A percentile compares a stretch with the other conserved stretches of the same genome.
Evolutionary conservation across 1,140 invertebrate genomes (phyloP).

Genomic region (Ips typographus): DNA sequence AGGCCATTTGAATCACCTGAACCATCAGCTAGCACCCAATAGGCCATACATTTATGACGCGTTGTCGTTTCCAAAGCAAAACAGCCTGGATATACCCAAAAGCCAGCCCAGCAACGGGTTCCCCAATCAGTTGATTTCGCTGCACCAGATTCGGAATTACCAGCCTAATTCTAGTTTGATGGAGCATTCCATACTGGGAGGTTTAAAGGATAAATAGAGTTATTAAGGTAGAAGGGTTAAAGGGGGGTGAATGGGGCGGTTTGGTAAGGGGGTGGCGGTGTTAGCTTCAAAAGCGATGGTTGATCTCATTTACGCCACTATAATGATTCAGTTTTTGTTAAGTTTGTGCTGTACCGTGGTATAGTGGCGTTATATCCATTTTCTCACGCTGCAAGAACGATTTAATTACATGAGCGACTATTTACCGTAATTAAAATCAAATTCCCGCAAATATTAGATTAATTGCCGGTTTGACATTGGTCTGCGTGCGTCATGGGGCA

Average conservation of each 20-base stretch:
- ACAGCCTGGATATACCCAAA: slow-evolving; percentile 53
- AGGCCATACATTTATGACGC: slow-evolving; percentile 91
- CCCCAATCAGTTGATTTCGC: slow-evolving; percentile 92
- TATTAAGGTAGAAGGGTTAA: slow-evolving; percentile 4
- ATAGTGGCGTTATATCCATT: slow-evolving; percentile 11
- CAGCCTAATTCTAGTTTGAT: slow-evolving; percentile 71
- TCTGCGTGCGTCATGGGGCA: slow-evolving; percentile 7
- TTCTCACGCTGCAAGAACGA: slow-evolving; percentile 29
- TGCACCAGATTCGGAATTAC: slow-evolving; percentile 96
- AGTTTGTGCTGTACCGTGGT: background rate
- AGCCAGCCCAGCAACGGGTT: slow-evolving; percentile 68
- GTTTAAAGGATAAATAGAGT: slow-evolving; percentile 58
- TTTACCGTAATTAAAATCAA: slow-evolving; percentile 31
- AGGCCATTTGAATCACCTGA: slow-evolving; percentile 70
- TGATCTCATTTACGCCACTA: slow-evolving; percentile 25
- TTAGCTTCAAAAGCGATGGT: slow-evolving; percentile 11
- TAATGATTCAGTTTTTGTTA: no score
- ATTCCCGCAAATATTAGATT: slow-evolving; percentile 28
- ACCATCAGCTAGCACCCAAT: slow-evolving; percentile 71
- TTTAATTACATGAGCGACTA: slow-evolving; percentile 15
- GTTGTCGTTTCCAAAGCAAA: slow-evolving; percentile 75
- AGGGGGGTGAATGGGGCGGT: slow-evolving; percentile 4
- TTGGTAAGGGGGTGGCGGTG: slow-evolving; percentile 14
- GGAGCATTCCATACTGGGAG: slow-evolving; percentile 59
- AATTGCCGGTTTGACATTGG: slow-evolving; percentile 30